Evolutionary conservation across 1,140 invertebrate genomes (phyloP).

Genomic region (Dendroctonus valens): DNA sequence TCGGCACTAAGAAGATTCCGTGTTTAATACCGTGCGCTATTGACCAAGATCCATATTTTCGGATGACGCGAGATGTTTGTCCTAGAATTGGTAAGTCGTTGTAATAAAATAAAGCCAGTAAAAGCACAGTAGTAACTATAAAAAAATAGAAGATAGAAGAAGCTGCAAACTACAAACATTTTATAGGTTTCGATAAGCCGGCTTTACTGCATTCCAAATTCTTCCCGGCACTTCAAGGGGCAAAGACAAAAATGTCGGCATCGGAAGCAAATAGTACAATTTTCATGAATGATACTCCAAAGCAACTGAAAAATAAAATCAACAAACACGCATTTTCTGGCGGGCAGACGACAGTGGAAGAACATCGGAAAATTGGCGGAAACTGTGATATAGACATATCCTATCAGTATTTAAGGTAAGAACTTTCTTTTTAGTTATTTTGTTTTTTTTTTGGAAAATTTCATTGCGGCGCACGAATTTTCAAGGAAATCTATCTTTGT

Average conservation of each 20-base stretch:
- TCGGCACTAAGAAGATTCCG: constrained; percentile 78
- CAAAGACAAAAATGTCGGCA: constrained; percentile 97
- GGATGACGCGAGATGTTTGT: constrained; percentile 97
- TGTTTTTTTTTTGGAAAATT: constrained; percentile 8
- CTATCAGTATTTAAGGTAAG: constrained; percentile 82
- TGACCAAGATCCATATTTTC: constrained; percentile 99
- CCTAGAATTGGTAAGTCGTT: constrained; percentile 66
- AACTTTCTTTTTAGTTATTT: background rate
- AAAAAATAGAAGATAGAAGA: background rate
- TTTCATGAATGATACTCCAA: constrained; percentile 91
- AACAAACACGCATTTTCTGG: constrained; percentile 99
- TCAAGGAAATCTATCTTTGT: background rate
- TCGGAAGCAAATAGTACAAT: constrained; percentile 93
- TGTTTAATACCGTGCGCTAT: constrained; percentile 98
- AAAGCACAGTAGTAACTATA: background rate
- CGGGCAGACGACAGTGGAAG: constrained; percentile 88
- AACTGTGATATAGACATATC: constrained; percentile 95
- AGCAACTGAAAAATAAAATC: constrained; percentile 96
- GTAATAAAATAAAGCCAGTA: background rate
- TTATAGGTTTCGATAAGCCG: constrained; percentile 83
- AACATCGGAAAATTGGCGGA: constrained; percentile 87
- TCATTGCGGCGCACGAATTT: no score
- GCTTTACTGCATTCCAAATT: constrained; percentile 92
- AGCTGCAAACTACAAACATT: background rate
- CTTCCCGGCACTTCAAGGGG: constrained; percentile 94